Percentiles rank a stretch among this genome's conserved stretches.
Evolutionary conservation across 2,113 vertebrate species (phyloP).

Genomic region (Sceloporus undulatus): DNA sequence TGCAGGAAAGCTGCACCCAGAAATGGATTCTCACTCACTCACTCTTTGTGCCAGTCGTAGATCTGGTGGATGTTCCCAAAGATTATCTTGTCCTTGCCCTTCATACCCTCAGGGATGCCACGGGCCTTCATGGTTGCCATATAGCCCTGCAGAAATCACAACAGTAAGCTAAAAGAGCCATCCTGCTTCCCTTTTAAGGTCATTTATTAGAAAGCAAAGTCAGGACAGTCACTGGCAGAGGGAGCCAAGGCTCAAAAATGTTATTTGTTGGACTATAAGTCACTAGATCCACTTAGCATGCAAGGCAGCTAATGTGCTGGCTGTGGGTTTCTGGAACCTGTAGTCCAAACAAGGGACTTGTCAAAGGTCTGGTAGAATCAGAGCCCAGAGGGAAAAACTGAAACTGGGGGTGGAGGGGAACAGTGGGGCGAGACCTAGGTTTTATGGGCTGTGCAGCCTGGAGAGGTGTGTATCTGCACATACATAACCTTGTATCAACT

Average conservation of each 20-base stretch:
- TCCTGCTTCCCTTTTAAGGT: neutral
- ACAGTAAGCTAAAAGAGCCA: neutral
- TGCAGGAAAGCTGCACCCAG: neutral
- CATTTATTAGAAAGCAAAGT: neutral
- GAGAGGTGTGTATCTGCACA: no score
- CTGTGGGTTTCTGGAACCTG: neutral
- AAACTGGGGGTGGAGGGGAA: no score
- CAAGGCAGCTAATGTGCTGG: no score
- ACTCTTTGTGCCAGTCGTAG: slow-evolving; percentile 96
- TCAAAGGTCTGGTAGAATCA: neutral
- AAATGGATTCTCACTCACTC: slow-evolving; percentile 62
- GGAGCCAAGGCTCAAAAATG: no score
- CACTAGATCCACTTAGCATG: no score
- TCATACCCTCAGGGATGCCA: slow-evolving; percentile 89
- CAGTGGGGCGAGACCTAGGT: neutral
- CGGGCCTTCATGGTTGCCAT: slow-evolving; percentile 87
- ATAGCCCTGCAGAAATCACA: slow-evolving; percentile 81
- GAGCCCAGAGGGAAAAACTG: neutral
- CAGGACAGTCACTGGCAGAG: neutral
- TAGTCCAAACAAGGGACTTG: neutral
- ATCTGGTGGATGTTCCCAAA: slow-evolving; percentile 96
- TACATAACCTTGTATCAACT: neutral
- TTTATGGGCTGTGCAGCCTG: no score
- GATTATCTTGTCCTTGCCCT: slow-evolving; percentile 93
- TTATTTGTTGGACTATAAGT: no score